Percentiles rank a stretch among this genome's conserved stretches.
Evolutionary conservation across 2,113 vertebrate genomes (phyloP).

Genomic region (Gymnarchus niloticus): DNA sequence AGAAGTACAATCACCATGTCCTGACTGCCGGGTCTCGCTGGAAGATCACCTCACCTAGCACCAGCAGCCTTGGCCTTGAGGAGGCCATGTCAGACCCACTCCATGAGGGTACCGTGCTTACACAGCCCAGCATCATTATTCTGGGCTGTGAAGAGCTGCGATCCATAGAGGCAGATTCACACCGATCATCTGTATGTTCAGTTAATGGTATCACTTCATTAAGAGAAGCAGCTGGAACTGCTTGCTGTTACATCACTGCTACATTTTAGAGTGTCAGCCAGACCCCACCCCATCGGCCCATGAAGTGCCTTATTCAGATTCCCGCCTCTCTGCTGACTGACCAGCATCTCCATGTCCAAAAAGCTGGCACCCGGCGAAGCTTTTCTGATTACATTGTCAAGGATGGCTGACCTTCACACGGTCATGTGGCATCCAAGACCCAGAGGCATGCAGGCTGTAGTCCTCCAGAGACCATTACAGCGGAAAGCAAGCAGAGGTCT

Average conservation of each 20-base stretch:
- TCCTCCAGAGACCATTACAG: background rate
- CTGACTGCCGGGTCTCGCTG: conserved; percentile 15
- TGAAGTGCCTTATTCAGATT: background rate
- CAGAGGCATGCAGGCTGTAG: background rate
- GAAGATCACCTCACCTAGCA: conserved; percentile 25
- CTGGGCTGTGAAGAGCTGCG: background rate
- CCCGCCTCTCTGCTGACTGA: background rate
- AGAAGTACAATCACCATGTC: conserved; percentile 23
- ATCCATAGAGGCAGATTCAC: background rate
- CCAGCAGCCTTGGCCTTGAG: background rate
- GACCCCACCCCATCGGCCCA: background rate
- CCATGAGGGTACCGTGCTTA: background rate
- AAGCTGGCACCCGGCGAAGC: background rate
- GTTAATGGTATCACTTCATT: background rate
- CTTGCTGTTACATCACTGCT: no score
- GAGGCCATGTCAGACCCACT: background rate
- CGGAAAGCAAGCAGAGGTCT: background rate
- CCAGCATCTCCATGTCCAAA: background rate
- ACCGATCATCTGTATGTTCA: background rate
- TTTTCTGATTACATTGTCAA: background rate
- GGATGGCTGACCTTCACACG: background rate
- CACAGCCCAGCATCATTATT: background rate
- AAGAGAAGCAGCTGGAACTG: background rate
- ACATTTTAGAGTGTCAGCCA: no score
- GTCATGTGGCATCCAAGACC: background rate